Percentiles rank a stretch among this genome's conserved stretches.
Conservation (phyloP, 2,113 vertebrate genomes). For the Pseudorhombus dupliciocellatus region DNA sequence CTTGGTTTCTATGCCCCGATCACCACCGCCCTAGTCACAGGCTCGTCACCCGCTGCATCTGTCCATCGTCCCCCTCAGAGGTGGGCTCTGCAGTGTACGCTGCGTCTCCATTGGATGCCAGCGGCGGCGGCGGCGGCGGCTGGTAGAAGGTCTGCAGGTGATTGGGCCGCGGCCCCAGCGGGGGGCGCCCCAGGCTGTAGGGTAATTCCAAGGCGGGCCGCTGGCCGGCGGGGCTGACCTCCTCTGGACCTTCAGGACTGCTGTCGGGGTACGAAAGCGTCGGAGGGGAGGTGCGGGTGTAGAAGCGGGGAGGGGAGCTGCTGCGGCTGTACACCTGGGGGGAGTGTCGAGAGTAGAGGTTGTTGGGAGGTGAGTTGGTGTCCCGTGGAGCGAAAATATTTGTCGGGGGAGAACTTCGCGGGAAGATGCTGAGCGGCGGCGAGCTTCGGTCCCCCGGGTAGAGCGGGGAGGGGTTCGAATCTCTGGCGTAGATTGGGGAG, state of each 20-base stretch:
- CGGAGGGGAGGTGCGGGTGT: constrained; percentile 71
- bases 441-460: constrained; percentile 68
- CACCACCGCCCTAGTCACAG: constrained; percentile 91
- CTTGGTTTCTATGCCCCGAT: constrained; percentile 80
- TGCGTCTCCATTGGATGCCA: constrained; percentile 84
- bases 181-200: constrained; percentile 88
- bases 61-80: constrained; percentile 86
- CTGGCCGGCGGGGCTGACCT: constrained; percentile 76
- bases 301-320: constrained; percentile 77
- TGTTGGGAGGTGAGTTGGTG: constrained; percentile 69
- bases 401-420: constrained; percentile 67
- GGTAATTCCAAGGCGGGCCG: constrained; percentile 83
- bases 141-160: constrained; percentile 94
- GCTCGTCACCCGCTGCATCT: constrained; percentile 94
- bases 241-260: constrained; percentile 88
- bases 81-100: constrained; percentile 79
- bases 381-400: constrained; percentile 70
- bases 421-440: constrained; percentile 69
- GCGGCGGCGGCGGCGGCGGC: constrained; percentile 84
- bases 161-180: constrained; percentile 86
- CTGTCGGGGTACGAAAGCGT: constrained; percentile 90
- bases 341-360: constrained; percentile 74
- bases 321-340: constrained; percentile 77
- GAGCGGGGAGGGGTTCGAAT: constrained; percentile 84
- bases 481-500: constrained; percentile 86